phyloP scores from a whole-genome alignment of 2,113 vertebrate genomes.

The Okapia johnstoni region DNA sequence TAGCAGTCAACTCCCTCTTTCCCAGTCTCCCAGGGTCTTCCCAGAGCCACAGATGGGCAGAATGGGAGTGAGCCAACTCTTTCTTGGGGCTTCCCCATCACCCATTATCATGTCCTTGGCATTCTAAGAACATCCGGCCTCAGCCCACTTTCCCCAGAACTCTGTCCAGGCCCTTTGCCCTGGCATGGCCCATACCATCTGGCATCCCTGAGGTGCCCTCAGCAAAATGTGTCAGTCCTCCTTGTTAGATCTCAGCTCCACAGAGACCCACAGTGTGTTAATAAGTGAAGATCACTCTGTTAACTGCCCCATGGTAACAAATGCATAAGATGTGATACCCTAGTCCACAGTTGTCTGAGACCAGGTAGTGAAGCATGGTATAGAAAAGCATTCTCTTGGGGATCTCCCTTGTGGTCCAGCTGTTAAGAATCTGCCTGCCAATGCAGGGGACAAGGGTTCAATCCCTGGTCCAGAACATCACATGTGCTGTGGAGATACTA shows the following conservation, averaged over 20 bases:
- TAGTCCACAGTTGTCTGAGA: fast-evolving
- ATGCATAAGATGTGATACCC: fast-evolving
- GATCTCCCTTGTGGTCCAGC: background rate
- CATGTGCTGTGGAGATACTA: background rate
- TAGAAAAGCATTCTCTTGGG: background rate
- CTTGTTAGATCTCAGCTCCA: background rate
- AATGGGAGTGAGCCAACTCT: background rate
- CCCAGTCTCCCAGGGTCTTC: background rate
- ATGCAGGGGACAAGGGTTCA: background rate
- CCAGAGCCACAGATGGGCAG: background rate
- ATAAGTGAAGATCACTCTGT: background rate
- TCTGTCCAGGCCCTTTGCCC: background rate
- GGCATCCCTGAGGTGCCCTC: background rate
- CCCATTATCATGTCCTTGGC: background rate
- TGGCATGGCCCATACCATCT: background rate
- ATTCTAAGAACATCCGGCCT: background rate
- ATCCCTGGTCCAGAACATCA: background rate
- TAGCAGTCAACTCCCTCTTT: fast-evolving
- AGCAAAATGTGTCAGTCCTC: background rate
- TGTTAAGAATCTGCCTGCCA: background rate
- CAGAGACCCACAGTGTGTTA: fast-evolving
- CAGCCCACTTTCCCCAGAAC: background rate
- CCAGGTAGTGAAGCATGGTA: background rate
- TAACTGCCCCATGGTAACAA: background rate
- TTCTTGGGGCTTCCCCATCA: background rate